Base-by-base conservation (phyloP, 2,888 invertebrate species). In the Pinctada fucata region DNA sequence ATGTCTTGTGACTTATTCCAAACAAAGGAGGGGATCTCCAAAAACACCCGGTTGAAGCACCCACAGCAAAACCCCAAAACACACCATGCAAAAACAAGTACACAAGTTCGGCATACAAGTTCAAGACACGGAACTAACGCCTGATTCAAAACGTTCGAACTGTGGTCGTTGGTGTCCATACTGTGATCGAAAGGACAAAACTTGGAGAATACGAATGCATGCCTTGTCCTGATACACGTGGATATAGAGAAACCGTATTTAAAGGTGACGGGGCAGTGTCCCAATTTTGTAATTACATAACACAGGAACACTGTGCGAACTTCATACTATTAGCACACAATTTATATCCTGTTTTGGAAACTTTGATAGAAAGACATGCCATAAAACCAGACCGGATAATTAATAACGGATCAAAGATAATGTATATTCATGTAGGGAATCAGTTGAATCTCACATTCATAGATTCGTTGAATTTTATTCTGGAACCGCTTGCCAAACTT, bases 391-490 rank as follows among this genome's bases (percentile, higher is more conserved):
- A 75, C 45, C 65, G 58, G 63, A 78, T 83, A 10, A 80, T 83
- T 58, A 77, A 79, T 58, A 78, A 69, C 13, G 82, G 78, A 10
- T 78, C 78, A 8, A 84, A 84, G 71, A 77, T 84, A 16, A 79
- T 84, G 79, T 75, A 76, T 70, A 80, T 83, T 76, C 49, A 76
- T 6, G 63, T 81, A 8, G 78, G 75, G 16, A 74, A 67, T 52
- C 71, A 72, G 50, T 70, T 84, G 16, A 73, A 81, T 64, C 75
- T 81, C 16, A 73, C 78, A 31, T 75, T 84, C 31, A 49, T 84
- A n/a, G 83, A 84, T 71, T 78, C 76, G 63, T 51, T 82, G 8
- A 83, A 76, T 51, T 82, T 85, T 72, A 63, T 85, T 31, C 79
- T 79, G 3, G 84, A 83, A 82, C 78, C 75, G 52, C 64, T 83